Evolutionary conservation across 2,113 vertebrate species (phyloP), one percentile per base, ranked within the genome.

Genomic region (Ia io): DNA sequence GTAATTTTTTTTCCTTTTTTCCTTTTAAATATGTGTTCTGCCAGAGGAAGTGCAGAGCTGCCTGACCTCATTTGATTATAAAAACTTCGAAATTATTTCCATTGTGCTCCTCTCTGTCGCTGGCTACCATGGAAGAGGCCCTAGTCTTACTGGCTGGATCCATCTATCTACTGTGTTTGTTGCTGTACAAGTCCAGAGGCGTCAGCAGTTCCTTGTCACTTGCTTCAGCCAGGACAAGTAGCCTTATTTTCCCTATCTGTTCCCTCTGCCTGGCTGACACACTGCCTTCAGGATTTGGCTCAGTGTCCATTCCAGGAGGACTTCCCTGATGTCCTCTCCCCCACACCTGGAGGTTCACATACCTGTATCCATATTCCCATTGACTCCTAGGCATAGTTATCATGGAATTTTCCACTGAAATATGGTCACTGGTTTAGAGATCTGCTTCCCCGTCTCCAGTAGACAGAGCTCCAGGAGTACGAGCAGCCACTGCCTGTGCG

Each of bases 31-130:
- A 8, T 16, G 5, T 83, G 47, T 84, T 80, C 49, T 80, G 47
- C 70, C 71, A 49, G 65, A 77, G 85, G 47, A 89, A 90, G 40
- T 87, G 3, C 18, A 74, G 89, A 70, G 78, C 93, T 77, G 28
- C 53, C 89, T 94, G 93, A 90, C 95, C 93, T 96, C 90, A 79
- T 97, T 95, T 74, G 61, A 73, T 93, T 86, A 77, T 77, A 88
- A 71, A 70, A 93, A 42, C 73, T 63, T 91, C 42, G 83, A 94
- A 94, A 74, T 92, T 49, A 71, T 82, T 93, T 88, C 65, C 65
- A 14, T 49, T 71, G 37, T 90, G 61, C 44, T 23, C 71, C 47
- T 80, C n/a, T 78, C 25, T 70, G 44, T 80, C 22, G 11, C 65
- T 9, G 3, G 73, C 70, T 37, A 9, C 59, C 35, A 1, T 40